phyloP scores from a whole-genome alignment of 1,140 invertebrate genomes.

The Drosophila parvula region DNA sequence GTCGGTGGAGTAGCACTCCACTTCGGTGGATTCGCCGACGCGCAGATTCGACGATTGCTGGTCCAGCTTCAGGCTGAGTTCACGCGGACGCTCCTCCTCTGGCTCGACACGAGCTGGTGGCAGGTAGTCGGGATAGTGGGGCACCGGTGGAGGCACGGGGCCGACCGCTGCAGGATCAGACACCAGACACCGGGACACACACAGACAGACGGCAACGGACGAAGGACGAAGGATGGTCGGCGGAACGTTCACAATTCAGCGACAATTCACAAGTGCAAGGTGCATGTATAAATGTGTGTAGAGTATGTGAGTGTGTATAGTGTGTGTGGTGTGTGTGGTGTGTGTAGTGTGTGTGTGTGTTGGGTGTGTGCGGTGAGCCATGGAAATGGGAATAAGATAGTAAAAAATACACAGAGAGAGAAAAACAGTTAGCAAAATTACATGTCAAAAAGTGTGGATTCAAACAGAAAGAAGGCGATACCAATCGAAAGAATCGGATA shows the following conservation, averaged over 20 bases:
- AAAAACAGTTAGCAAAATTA: constrained; percentile 77
- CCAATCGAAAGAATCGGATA: constrained; percentile 47
- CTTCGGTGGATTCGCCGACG: constrained; percentile 74
- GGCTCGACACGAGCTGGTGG: constrained; percentile 36
- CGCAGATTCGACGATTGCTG: constrained; percentile 70
- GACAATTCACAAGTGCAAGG: constrained; percentile 75
- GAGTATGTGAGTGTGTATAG: constrained; percentile 13
- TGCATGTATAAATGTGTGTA: constrained; percentile 36
- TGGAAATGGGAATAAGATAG: constrained; percentile 67
- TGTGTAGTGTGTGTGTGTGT: constrained; percentile 28
- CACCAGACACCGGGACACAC: constrained; percentile 24
- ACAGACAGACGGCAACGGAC: constrained; percentile 43
- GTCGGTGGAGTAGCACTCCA: constrained; percentile 80
- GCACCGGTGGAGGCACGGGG: constrained; percentile 26
- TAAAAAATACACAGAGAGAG: constrained; percentile 77
- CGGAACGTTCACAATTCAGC: constrained; percentile 74
- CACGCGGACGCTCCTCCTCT: constrained; percentile 34
- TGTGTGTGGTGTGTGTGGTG: constrained; percentile 24
- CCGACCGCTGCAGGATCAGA: constrained; percentile 8
- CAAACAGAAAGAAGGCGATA: constrained; percentile 58
- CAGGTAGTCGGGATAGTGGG: constrained; percentile 49
- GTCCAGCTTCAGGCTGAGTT: constrained; percentile 76
- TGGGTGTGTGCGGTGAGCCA: constrained; percentile 28
- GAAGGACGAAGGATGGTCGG: constrained; percentile 62
- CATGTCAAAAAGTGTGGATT: constrained; percentile 58